Base-by-base conservation (phyloP, 1,140 invertebrate species). In the Berghia stephanieae region DNA sequence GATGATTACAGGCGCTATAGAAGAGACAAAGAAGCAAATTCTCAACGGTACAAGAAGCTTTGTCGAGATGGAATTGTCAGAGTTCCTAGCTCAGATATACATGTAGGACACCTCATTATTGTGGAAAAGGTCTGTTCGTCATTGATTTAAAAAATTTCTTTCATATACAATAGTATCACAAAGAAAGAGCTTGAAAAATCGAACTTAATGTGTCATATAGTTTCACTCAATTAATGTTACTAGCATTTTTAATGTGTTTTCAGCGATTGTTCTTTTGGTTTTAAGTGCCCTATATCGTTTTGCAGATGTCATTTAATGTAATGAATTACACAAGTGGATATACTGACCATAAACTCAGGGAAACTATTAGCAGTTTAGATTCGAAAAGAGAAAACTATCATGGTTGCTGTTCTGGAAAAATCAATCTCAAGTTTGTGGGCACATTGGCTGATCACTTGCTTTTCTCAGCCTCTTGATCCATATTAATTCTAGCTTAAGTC, bases 11-110 rank as follows among this genome's bases (percentile, higher is more conserved):
- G 97, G 84, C 91, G 98, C 83, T 94, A 93, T 87, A 93, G 95
- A 86, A 90, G 98, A 83, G 98, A 99, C 88, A 95, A 94, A 88
- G 96, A 98, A 91, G 95, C 99, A 0, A 99, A 99, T 89, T 93
- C 93, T 80, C 96, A 98, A 89, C 94, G 94, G 77, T 93, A 92
- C 84, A 89, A 89, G 55, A 92, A 91, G 74, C 83, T 93, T 31
- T 92, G 91, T 1, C 82, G 86, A 43, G 86, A 88, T 77, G 92
- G 91, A 8, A 81, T 88, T 34, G 80, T 87, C 1, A 82, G 82
- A 38, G 84, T 92, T 44, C 86, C 88, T 2, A 89, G 88, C 75
- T 86, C 85, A 36, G 81, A 86, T 66, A 91, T 92, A n/a, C 89
- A 89, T 85, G 91, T 91, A 52, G 91, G 96, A 8, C 96, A 98